Conservation (phyloP, 2,113 vertebrate genomes). For the Cromileptes altivelis region DNA sequence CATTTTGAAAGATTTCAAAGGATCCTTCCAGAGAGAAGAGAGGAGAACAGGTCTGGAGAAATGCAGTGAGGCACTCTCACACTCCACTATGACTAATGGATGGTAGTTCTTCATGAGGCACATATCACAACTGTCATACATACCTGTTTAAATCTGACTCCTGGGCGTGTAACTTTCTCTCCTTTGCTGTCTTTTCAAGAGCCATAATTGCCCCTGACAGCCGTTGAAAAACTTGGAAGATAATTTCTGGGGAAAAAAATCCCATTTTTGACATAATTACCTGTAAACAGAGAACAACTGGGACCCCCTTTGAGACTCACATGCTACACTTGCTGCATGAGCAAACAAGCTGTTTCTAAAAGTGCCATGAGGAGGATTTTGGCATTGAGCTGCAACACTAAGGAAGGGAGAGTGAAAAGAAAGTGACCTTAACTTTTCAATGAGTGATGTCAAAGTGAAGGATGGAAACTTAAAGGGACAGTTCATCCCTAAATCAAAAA, state of each 20-base stretch:
- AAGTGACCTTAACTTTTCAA: constrained; percentile 41
- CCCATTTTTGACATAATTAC: constrained; percentile 58
- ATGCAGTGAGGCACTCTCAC: not conserved
- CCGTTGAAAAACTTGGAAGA: constrained; percentile 50
- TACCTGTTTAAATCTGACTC: constrained; percentile 46
- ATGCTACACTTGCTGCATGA: not conserved
- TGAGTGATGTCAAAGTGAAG: constrained; percentile 22
- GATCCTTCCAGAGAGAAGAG: not conserved
- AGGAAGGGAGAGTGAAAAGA: constrained; percentile 25
- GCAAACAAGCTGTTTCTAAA: constrained; percentile 43
- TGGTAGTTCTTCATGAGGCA: constrained; percentile 17
- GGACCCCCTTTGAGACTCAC: constrained; percentile 34
- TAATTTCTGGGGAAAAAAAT: constrained; percentile 25
- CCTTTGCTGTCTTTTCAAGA: constrained; percentile 38
- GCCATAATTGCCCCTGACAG: constrained; percentile 43
- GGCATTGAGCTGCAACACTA: constrained; percentile 12
- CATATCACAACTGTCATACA: not conserved
- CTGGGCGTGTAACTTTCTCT: constrained; percentile 31
- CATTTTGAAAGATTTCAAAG: constrained; percentile 40
- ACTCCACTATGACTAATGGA: constrained; percentile 17
- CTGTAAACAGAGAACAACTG: constrained; percentile 26
- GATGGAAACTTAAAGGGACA: constrained; percentile 12
- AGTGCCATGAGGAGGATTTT: constrained; percentile 15
- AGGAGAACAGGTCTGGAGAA: constrained; percentile 26
- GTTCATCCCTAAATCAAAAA: too few species aligned